Evolutionary conservation across 1,140 invertebrate species (phyloP).

Genomic region (Cyclargus thomasi): DNA sequence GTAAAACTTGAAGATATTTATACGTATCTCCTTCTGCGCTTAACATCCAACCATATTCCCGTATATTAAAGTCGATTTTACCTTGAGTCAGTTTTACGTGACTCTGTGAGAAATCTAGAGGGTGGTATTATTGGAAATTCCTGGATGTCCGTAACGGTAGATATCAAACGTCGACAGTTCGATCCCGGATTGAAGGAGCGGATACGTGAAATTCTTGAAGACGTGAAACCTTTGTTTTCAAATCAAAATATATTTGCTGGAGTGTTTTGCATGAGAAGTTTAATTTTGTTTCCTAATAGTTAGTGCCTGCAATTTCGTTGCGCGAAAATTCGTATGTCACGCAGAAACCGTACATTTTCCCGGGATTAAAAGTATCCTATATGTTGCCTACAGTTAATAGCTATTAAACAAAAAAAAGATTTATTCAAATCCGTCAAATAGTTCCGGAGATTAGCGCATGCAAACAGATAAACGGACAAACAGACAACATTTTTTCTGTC

Average conservation of each 20-base stretch:
- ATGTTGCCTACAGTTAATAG: too few relatives aligned
- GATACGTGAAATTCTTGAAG: constrained; percentile 23
- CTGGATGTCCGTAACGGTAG: constrained; percentile 53
- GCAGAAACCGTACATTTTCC: too few relatives aligned
- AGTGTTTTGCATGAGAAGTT: background rate
- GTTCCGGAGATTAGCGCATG: too few relatives aligned
- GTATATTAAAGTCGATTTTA: background rate
- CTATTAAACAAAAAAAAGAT: too few relatives aligned
- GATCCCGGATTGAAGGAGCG: constrained; percentile 51
- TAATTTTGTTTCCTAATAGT: too few relatives aligned
- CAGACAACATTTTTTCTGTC: too few relatives aligned
- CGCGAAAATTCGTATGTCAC: too few relatives aligned
- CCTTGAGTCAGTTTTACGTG: background rate
- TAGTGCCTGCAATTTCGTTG: too few relatives aligned
- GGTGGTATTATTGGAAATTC: constrained; percentile 68
- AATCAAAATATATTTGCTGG: constrained; percentile 14
- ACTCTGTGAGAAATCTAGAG: constrained; percentile 6
- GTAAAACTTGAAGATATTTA: constrained; percentile 9
- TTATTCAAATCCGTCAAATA: too few relatives aligned
- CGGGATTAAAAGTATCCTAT: too few relatives aligned
- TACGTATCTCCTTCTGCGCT: background rate
- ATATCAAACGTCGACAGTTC: constrained; percentile 57
- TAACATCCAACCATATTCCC: background rate
- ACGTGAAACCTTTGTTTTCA: constrained; percentile 17
- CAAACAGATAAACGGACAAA: too few relatives aligned